These are phyloP conservation scores for Hydrozoanthus gracilis DNA, from an alignment of 92 coral and sea anemone genomes.

Conservation along the genomic window DNA sequence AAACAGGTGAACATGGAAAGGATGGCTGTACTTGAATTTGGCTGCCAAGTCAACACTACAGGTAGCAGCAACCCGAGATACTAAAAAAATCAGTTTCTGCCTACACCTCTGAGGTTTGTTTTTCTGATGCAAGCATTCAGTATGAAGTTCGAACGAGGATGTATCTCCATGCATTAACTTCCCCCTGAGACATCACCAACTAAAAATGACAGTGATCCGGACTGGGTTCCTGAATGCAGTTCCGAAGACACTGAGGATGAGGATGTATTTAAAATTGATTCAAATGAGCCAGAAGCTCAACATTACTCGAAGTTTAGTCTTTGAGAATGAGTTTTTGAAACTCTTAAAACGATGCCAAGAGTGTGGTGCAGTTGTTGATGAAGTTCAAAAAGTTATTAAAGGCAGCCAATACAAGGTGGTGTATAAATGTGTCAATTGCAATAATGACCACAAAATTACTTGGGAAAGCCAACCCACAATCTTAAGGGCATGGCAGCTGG, in stretches of 20 bases:
- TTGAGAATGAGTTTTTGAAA: background rate
- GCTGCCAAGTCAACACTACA: conserved; percentile 13
- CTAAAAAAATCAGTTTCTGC: conserved; percentile 12
- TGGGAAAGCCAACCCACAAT: conserved; percentile 70
- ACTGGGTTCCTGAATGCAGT: conserved; percentile 8
- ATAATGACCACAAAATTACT: too few relatives aligned
- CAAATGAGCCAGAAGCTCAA: conserved; percentile 20
- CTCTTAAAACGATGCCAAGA: too few relatives aligned
- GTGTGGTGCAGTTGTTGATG: too few relatives aligned
- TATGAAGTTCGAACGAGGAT: background rate
- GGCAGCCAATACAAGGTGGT: too few relatives aligned
- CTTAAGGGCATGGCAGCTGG: conserved; percentile 66
- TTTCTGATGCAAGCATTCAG: conserved; percentile 2
- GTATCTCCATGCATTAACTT: background rate
- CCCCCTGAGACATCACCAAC: conserved; percentile 16
- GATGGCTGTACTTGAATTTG: conserved; percentile 3
- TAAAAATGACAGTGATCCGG: background rate
- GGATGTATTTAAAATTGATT: background rate
- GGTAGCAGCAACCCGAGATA: background rate
- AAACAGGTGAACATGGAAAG: background rate
- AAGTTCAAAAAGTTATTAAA: too few relatives aligned
- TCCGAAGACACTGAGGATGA: conserved; percentile 8
- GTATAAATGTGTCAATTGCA: too few relatives aligned
- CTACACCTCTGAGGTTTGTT: background rate
- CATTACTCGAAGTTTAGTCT: conserved; percentile 5